Base-by-base conservation (phyloP, 2,113 vertebrate species). In the Pterocles orientalis region DNA sequence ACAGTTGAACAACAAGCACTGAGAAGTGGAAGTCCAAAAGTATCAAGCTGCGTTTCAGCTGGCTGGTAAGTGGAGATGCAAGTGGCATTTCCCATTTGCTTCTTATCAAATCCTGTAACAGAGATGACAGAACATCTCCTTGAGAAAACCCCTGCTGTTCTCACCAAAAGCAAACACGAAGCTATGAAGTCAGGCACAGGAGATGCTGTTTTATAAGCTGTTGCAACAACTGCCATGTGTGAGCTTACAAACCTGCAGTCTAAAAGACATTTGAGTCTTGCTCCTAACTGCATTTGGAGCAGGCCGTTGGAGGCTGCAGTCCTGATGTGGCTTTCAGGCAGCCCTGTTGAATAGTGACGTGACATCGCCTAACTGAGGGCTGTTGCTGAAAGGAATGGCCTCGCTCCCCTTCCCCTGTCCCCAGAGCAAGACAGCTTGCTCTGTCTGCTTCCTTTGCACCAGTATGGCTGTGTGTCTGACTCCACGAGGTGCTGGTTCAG, bases 21-120 rank as follows among this genome's bases (percentile, higher is more conserved):
- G 78, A 23, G 41, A 91, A 88, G 58, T 50, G 41, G 57, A 92
- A 92, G 45, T 39, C 41, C 28, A n/a, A n/a, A 71, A 88, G 80
- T 25, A 83, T 43, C 51, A 57, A 70, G 64, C 75, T 53, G 65
- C 73, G 33, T 68, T 86, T 68, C 60, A 71, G 45, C 28, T 56
- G 51, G 24, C 39, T 69, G 26, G 17, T 41, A 57, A 47, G 36
- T 12, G 58, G 87, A 51, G 34, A 82, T 80, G 39, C 33, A 41
- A 85, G 54, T 65, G 83, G 79, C 61, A 71, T 89, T 82, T 79
- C 41, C 28, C 45, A 57, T 17, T 84, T 36, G 50, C n/a, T 66
- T 82, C 81, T 86, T 82, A 72, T 80, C 82, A 83, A 80, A 58
- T 77, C 48, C 54, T 3, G 2, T 62, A 50, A 25, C 23, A 56